Evolutionary conservation across 2,888 invertebrate genomes (phyloP).

Genomic region (Diarsia mendica): DNA sequence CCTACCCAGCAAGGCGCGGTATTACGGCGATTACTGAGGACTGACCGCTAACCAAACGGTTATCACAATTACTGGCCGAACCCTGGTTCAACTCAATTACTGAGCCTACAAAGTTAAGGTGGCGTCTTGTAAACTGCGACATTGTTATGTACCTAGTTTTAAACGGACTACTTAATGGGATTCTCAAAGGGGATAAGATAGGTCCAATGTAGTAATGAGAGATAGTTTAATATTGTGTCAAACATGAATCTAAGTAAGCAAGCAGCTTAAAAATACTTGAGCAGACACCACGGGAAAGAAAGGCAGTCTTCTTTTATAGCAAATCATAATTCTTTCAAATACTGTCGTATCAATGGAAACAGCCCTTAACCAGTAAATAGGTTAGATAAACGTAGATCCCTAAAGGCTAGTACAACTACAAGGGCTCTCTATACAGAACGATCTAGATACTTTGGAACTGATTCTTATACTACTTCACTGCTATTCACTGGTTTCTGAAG

Average conservation of each 20-base stretch:
- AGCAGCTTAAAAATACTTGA: neutral
- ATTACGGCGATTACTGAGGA: conserved; percentile 43
- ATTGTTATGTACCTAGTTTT: neutral
- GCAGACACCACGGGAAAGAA: neutral
- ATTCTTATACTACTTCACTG: conserved; percentile 1
- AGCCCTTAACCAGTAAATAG: conserved; percentile 1
- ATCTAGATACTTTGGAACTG: conserved; percentile 21
- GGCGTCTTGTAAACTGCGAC: neutral
- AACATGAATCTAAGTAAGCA: neutral
- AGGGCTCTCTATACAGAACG: neutral
- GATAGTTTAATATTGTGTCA: neutral
- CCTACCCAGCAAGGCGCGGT: conserved; percentile 1
- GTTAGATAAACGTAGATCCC: conserved; percentile 3
- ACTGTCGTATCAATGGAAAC: neutral
- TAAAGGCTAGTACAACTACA: neutral
- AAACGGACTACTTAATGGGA: neutral
- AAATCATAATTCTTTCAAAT: neutral
- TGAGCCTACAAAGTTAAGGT: conserved; percentile 17
- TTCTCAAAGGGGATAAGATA: neutral
- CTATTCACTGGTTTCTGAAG: neutral
- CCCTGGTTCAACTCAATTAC: conserved; percentile 51
- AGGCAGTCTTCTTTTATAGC: neutral
- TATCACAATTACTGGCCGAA: conserved; percentile 57
- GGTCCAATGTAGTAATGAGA: too few species aligned
- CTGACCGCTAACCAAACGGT: conserved; percentile 51